Conservation (phyloP, 2,113 vertebrate species). For the Myrmecophaga tridactyla region DNA sequence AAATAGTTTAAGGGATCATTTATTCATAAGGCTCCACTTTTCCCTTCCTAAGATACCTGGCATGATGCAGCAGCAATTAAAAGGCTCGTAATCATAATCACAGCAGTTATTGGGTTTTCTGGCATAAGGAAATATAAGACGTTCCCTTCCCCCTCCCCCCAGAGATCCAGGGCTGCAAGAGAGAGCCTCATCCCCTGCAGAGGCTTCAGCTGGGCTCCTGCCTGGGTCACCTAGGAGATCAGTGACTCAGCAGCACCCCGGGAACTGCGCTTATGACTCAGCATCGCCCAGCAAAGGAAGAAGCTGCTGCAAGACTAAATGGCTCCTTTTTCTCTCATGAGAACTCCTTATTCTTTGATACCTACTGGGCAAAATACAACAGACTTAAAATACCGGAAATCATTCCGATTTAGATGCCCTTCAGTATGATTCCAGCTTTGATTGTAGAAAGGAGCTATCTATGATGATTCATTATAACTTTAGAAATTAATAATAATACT, state of each 20-base stretch:
- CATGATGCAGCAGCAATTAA: constrained; percentile 42
- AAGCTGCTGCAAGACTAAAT: not conserved
- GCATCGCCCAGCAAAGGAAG: not conserved
- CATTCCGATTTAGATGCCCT: not conserved
- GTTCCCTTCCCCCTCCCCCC: not conserved
- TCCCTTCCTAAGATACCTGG: constrained; percentile 40
- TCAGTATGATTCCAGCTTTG: constrained; percentile 2
- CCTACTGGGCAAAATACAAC: not conserved
- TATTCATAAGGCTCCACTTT: constrained; percentile 52
- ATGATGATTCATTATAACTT: not conserved
- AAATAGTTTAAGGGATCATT: constrained; percentile 66
- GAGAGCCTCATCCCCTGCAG: not conserved
- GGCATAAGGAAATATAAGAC: not conserved
- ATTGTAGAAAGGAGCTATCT: not conserved
- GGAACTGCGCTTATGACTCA: not conserved
- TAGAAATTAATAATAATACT: not conserved
- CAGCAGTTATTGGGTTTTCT: constrained; percentile 34
- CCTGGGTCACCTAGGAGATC: not conserved
- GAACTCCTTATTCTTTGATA: not conserved
- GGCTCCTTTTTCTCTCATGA: not conserved
- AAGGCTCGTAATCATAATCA: constrained; percentile 48
- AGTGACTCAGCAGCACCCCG: not conserved
- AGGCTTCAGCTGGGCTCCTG: not conserved
- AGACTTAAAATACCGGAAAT: constrained; percentile 20
- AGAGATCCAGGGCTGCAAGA: not conserved